Percentiles rank a stretch among this genome's conserved stretches.
Evolutionary conservation across 2,797 vertebrate genomes (phyloP).

Genomic region (Poeciliopsis gracilis): DNA sequence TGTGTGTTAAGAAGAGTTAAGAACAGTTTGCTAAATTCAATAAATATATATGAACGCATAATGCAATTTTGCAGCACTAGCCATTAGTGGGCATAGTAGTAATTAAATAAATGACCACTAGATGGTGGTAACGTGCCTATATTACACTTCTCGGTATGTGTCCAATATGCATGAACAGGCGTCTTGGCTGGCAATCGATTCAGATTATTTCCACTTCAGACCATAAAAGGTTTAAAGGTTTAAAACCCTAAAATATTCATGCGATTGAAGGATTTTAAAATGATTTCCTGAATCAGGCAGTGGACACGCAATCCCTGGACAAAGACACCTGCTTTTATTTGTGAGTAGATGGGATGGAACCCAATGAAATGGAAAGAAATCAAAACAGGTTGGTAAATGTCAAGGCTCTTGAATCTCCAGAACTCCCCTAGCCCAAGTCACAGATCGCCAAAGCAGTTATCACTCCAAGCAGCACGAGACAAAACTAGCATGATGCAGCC

Average conservation of each 20-base stretch:
- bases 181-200: not conserved
- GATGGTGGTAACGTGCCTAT: not conserved
- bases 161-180: not conserved
- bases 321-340: not conserved
- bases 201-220: not conserved
- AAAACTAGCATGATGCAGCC: constrained; percentile 30
- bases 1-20: not conserved
- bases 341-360: not conserved
- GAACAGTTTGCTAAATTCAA: not conserved
- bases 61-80: not conserved
- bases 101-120: not conserved
- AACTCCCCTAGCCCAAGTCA: not conserved
- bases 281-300: not conserved
- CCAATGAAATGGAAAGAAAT: not conserved
- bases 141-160: not conserved
- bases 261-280: not conserved
- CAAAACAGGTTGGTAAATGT: constrained; percentile 3
- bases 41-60: not conserved
- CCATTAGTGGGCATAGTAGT: not conserved
- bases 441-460: not conserved
- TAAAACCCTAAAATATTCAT: not conserved
- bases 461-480: constrained; percentile 23
- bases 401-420: not conserved
- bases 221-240: not conserved
- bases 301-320: not conserved